Evolutionary conservation across 2,113 vertebrate species (phyloP).

Genomic region (Microtus montanus): DNA sequence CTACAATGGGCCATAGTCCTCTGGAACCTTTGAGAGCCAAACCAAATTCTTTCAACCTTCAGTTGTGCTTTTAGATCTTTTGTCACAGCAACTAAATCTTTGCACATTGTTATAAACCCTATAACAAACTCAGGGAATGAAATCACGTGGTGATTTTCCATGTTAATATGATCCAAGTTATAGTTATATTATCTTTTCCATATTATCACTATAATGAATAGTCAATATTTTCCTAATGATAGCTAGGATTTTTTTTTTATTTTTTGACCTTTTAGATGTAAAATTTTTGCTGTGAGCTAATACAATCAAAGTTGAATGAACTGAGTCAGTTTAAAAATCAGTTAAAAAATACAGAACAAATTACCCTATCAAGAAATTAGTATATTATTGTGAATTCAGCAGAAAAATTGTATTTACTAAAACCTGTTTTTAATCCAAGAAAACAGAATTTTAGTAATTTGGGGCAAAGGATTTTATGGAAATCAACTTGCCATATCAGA

Average conservation of each 20-base stretch:
- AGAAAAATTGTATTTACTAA: background rate
- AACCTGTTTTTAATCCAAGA: too few relatives aligned
- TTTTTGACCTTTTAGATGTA: background rate
- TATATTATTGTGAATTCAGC: background rate
- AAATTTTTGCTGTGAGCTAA: background rate
- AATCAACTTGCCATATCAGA: background rate
- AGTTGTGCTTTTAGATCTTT: background rate
- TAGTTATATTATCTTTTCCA: background rate
- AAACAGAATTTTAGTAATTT: background rate
- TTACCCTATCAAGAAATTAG: background rate
- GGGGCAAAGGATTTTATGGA: background rate
- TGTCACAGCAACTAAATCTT: background rate
- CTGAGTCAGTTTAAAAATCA: background rate
- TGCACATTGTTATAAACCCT: background rate
- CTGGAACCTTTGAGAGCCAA: background rate
- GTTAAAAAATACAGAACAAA: background rate
- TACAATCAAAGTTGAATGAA: constrained; percentile 39
- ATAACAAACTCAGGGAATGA: background rate
- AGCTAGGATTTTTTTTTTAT: background rate
- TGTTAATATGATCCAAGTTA: background rate
- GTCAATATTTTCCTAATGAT: background rate
- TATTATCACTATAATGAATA: constrained; percentile 16
- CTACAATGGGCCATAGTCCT: too few relatives aligned
- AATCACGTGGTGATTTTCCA: background rate
- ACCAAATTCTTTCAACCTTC: background rate